phyloP scores from a whole-genome alignment of 2,797 vertebrate genomes.

The Galagoides demidoff region DNA sequence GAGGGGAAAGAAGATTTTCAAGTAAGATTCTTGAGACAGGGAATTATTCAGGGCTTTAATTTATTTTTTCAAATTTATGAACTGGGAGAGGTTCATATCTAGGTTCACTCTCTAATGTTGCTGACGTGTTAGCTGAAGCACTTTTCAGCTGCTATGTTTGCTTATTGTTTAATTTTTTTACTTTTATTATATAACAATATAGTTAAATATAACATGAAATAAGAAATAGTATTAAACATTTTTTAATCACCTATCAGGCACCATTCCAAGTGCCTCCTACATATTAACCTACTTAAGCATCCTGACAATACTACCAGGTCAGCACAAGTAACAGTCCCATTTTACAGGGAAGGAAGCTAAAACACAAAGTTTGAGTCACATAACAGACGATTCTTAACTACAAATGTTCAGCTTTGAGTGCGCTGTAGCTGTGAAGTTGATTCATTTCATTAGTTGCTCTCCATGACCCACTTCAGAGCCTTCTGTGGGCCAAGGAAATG shows the following conservation, averaged over 20 bases:
- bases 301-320: background rate
- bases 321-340: background rate
- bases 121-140: background rate
- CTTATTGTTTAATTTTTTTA: background rate
- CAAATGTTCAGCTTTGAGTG: background rate
- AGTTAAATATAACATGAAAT: slow-evolving; percentile 16
- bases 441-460: background rate
- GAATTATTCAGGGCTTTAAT: background rate
- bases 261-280: background rate
- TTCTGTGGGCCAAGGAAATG: background rate
- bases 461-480: background rate
- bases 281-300: background rate
- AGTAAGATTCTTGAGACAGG: background rate
- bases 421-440: background rate
- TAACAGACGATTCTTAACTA: background rate
- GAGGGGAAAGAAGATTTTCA: background rate
- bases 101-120: background rate
- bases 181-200: background rate
- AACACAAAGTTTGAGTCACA: background rate
- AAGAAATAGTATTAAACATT: background rate
- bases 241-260: background rate
- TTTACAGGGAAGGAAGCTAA: background rate
- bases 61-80: background rate
- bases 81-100: background rate
- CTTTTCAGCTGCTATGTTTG: background rate